Evolutionary conservation across 2,113 vertebrate species (phyloP).

Genomic region (Pongo pygmaeus): DNA sequence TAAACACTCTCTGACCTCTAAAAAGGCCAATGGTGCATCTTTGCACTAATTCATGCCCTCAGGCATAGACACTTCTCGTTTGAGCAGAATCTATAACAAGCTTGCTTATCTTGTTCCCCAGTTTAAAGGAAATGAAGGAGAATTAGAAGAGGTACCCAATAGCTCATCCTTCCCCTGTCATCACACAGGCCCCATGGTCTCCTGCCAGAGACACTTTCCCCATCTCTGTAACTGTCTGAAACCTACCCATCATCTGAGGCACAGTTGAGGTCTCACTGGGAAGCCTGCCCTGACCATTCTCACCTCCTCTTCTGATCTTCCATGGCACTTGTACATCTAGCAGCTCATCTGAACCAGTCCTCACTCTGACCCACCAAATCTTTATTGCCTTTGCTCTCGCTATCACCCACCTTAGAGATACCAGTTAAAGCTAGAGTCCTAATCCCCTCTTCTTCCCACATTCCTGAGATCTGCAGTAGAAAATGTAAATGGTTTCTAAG

Average conservation of each 20-base stretch:
- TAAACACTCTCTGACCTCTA: neutral
- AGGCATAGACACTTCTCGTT: neutral
- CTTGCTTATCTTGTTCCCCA: neutral
- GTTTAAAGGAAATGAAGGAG: neutral
- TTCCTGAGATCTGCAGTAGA: neutral
- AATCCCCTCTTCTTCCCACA: neutral
- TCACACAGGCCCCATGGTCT: neutral
- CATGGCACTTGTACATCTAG: accelerated
- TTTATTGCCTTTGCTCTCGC: neutral
- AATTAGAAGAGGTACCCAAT: neutral
- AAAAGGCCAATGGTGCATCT: neutral
- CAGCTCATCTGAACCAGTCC: neutral
- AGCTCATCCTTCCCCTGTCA: neutral
- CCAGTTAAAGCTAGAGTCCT: neutral
- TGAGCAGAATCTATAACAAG: neutral
- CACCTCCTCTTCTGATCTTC: neutral
- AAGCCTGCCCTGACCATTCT: accelerated
- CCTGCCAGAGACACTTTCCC: neutral
- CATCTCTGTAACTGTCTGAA: neutral
- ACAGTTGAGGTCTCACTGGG: neutral
- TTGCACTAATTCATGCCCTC: neutral
- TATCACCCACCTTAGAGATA: neutral
- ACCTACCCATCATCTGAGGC: neutral
- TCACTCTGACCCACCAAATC: neutral
- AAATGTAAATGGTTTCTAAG: neutral